phyloP scores from a whole-genome alignment of 2,113 vertebrate genomes.

The Catagonus wagneri region DNA sequence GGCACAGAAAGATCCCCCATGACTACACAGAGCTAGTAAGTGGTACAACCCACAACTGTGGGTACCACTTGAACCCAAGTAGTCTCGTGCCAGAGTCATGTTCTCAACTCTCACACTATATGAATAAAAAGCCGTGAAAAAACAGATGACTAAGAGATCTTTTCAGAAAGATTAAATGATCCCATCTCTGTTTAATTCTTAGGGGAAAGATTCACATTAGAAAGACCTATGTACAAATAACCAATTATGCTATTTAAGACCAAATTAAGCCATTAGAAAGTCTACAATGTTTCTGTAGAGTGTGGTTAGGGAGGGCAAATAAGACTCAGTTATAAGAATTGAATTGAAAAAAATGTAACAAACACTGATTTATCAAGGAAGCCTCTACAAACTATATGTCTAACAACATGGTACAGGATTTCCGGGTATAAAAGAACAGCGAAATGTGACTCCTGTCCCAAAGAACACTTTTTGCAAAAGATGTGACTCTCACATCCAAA shows the following conservation, averaged over 20 bases:
- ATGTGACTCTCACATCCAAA: not conserved
- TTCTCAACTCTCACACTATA: not conserved
- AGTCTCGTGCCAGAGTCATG: not conserved
- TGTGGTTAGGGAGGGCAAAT: not conserved
- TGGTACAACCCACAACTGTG: too few relatives aligned
- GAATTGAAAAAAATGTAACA: not conserved
- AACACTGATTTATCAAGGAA: not conserved
- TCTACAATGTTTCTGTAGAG: not conserved
- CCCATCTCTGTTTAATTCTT: not conserved
- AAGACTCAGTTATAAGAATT: not conserved
- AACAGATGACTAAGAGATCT: not conserved
- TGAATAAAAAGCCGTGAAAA: not conserved
- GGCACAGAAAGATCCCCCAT: not conserved
- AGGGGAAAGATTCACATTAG: not conserved
- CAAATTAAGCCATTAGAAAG: not conserved
- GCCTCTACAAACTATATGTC: not conserved
- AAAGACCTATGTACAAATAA: not conserved
- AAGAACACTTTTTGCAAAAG: not conserved
- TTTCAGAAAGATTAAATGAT: constrained; percentile 8
- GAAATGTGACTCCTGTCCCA: not conserved
- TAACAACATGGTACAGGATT: not conserved
- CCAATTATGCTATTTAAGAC: not conserved
- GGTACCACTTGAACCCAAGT: not conserved
- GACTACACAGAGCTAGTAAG: not conserved
- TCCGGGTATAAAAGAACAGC: not conserved